Evolutionary conservation across 2,797 vertebrate species (phyloP).

Genomic region (Notolabrus celidotus): DNA sequence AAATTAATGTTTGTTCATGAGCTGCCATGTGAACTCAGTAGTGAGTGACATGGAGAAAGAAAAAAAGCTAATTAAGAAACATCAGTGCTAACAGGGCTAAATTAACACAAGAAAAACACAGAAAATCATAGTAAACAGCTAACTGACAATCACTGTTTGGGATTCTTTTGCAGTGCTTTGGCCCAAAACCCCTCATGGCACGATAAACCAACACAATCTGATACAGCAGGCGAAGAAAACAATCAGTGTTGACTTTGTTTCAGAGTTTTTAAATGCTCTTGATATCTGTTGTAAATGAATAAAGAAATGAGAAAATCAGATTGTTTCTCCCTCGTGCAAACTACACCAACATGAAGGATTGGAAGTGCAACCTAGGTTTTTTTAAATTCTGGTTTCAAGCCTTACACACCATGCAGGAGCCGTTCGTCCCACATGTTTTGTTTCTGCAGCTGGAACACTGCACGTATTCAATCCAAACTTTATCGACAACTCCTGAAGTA

Average conservation of each 20-base stretch:
- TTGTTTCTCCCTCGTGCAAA: conserved; percentile 18
- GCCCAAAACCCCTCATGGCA: conserved; percentile 53
- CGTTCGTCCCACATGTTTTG: conserved; percentile 8
- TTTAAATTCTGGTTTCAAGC: conserved; percentile 12
- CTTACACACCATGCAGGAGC: not conserved
- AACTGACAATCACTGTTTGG: conserved; percentile 36
- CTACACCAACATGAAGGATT: conserved; percentile 32
- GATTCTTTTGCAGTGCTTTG: conserved; percentile 67
- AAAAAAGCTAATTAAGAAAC: conserved; percentile 3
- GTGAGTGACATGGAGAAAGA: conserved; percentile 9
- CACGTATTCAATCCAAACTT: conserved; percentile 5
- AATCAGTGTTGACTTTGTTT: conserved; percentile 38
- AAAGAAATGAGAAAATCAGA: conserved; percentile 9
- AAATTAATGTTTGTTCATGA: conserved; percentile 38
- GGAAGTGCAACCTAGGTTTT: conserved; percentile 31
- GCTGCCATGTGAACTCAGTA: conserved; percentile 52
- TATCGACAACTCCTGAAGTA: not conserved
- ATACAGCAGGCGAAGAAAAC: conserved; percentile 49
- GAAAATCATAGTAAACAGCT: conserved; percentile 21
- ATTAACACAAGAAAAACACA: conserved; percentile 5
- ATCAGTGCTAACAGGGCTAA: conserved; percentile 17
- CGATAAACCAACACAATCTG: conserved; percentile 39
- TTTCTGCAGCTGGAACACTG: no score
- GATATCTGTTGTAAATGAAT: conserved; percentile 29
- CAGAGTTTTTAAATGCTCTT: conserved; percentile 20